Percentiles rank a stretch among this genome's conserved stretches.
Evolutionary conservation across 2,797 vertebrate genomes (phyloP).

Genomic region (Chelonia mydas): DNA sequence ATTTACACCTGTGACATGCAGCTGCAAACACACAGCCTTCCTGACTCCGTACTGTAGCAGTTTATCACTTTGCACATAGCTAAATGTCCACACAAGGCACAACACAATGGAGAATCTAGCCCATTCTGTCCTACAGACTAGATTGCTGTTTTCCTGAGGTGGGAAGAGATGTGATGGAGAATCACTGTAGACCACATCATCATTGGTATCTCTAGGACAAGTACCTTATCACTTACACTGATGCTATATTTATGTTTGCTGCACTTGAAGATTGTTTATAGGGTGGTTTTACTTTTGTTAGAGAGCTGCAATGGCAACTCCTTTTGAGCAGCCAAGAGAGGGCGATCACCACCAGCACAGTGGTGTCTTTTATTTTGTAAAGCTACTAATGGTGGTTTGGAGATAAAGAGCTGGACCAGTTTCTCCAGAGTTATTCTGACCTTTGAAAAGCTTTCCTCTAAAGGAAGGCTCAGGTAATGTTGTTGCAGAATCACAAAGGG

Average conservation of each 20-base stretch:
- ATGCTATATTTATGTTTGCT: background rate
- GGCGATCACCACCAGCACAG: background rate
- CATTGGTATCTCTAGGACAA: background rate
- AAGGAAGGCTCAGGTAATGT: background rate
- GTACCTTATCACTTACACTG: background rate
- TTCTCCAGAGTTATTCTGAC: background rate
- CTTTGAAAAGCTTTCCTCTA: background rate
- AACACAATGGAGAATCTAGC: accelerated
- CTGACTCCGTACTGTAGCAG: background rate
- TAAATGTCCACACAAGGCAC: background rate
- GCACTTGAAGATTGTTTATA: accelerated
- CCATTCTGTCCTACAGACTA: background rate
- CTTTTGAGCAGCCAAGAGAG: background rate
- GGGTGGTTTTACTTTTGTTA: background rate
- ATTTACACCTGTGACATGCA: accelerated
- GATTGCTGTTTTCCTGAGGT: background rate
- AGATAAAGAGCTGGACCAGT: background rate
- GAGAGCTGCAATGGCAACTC: background rate
- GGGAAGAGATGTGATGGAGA: background rate
- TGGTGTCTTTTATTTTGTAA: background rate
- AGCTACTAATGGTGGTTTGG: background rate
- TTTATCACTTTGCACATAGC: background rate
- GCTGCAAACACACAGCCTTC: background rate
- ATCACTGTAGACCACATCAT: background rate
- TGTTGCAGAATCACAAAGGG: background rate